Percentiles rank a stretch among this genome's conserved stretches.
Evolutionary conservation across 1,140 invertebrate species (phyloP).

Genomic region (Acromyrmex heyeri): DNA sequence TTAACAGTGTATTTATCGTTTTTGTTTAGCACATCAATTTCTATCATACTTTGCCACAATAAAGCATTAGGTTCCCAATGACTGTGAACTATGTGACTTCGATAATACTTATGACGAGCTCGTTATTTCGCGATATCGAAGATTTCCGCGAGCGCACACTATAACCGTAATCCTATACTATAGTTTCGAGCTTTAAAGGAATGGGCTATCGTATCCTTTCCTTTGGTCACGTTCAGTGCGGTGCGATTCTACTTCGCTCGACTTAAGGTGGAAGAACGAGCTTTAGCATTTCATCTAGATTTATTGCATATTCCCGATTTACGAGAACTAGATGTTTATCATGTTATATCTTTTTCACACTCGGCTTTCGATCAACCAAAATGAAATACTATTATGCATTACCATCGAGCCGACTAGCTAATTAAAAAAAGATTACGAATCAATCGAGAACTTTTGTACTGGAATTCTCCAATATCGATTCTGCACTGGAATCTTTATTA

Average conservation of each 20-base stretch:
- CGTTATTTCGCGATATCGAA: constrained; percentile 57
- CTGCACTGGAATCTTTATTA: neutral
- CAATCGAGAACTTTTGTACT: neutral
- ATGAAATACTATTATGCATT: neutral
- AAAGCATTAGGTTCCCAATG: constrained; percentile 21
- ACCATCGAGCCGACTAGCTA: neutral
- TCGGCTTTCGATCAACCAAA: neutral
- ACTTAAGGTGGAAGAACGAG: constrained; percentile 38
- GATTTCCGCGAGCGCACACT: constrained; percentile 30
- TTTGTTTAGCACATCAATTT: constrained; percentile 3
- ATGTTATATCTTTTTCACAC: neutral
- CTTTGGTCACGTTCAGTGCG: constrained; percentile 56
- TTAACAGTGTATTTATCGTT: neutral
- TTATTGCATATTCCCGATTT: constrained; percentile 25
- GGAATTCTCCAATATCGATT: neutral
- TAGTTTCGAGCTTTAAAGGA: constrained; percentile 56
- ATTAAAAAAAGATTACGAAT: neutral
- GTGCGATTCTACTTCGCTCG: constrained; percentile 36
- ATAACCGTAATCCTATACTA: constrained; percentile 51
- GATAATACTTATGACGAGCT: neutral
- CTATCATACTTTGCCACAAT: neutral
- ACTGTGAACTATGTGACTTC: constrained; percentile 5
- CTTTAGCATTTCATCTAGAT: constrained; percentile 46
- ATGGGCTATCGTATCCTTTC: constrained; percentile 41
- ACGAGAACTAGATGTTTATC: constrained; percentile 34